Evolutionary conservation across 1,140 invertebrate genomes (phyloP).

Genomic region (Drosophila mojavensis): DNA sequence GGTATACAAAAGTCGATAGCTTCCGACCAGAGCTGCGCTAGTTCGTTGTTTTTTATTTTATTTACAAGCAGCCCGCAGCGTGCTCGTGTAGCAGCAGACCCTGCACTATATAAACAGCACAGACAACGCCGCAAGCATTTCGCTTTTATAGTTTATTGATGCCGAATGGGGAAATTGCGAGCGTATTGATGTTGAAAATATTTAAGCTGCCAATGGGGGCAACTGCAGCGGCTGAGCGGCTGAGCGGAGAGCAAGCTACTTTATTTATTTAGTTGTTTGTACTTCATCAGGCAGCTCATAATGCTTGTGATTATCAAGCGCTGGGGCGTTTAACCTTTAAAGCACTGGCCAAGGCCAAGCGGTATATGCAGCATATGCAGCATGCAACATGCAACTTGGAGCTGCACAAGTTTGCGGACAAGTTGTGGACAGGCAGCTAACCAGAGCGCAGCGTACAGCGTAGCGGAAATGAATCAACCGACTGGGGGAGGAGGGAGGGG

Average conservation of each 20-base stretch:
- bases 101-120: slow-evolving; percentile 51
- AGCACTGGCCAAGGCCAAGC: slow-evolving; percentile 36
- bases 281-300: slow-evolving; percentile 76
- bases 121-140: slow-evolving; percentile 70
- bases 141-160: slow-evolving; percentile 82
- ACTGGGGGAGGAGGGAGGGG: not conserved
- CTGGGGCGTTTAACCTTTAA: slow-evolving; percentile 62
- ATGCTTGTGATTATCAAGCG: slow-evolving; percentile 63
- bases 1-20: not conserved
- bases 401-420: slow-evolving; percentile 43
- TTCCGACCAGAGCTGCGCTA: not conserved
- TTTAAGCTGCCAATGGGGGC: slow-evolving; percentile 59
- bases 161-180: slow-evolving; percentile 70
- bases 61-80: slow-evolving; percentile 62
- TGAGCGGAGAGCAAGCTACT: slow-evolving; percentile 18
- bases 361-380: slow-evolving; percentile 3
- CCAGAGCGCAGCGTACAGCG: slow-evolving; percentile 31
- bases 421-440: slow-evolving; percentile 37
- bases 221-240: not conserved
- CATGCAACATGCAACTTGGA: slow-evolving; percentile 15
- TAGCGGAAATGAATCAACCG: slow-evolving; percentile 77
- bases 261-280: slow-evolving; percentile 76
- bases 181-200: slow-evolving; percentile 76
- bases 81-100: slow-evolving; percentile 6
- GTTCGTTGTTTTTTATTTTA: slow-evolving; percentile 31